Percentiles rank a stretch among this genome's conserved stretches.
These are phyloP conservation scores for Chymomyza costata DNA, from an alignment of 1,140 invertebrate genomes.

Conservation along the genomic window DNA sequence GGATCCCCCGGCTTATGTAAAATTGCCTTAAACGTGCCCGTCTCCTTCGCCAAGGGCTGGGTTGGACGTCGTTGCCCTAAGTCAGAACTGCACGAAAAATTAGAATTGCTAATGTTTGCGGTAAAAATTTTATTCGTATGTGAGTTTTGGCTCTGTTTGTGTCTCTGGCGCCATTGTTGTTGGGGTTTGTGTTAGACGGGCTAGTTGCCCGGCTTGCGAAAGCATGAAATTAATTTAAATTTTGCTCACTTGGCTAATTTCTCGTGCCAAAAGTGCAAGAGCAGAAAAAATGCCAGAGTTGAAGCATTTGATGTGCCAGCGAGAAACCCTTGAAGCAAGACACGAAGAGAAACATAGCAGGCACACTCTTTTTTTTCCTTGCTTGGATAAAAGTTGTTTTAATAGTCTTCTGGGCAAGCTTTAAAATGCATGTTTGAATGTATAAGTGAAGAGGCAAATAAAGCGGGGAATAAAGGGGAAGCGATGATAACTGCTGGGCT, in stretches of 20 bases:
- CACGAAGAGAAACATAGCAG: background rate
- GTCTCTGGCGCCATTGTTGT: background rate
- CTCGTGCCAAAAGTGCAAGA: slow-evolving; percentile 40
- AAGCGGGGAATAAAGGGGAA: slow-evolving; percentile 33
- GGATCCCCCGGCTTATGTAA: too few species aligned
- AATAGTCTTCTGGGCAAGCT: slow-evolving; percentile 55
- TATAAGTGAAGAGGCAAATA: too few species aligned
- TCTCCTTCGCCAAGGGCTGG: too few species aligned
- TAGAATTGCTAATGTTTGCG: slow-evolving; percentile 63
- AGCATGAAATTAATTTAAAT: slow-evolving; percentile 65
- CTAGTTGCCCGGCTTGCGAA: slow-evolving; percentile 52
- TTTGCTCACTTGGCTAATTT: slow-evolving; percentile 64
- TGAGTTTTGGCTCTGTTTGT: slow-evolving; percentile 23
- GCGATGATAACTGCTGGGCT: slow-evolving; percentile 16
- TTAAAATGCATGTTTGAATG: slow-evolving; percentile 42
- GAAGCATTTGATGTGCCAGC: slow-evolving; percentile 4
- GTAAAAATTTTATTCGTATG: slow-evolving; percentile 46
- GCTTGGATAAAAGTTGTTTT: slow-evolving; percentile 57
- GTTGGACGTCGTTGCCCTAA: slow-evolving; percentile 14
- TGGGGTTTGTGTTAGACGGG: slow-evolving; percentile 38
- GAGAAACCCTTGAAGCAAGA: slow-evolving; percentile 1
- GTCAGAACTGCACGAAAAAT: slow-evolving; percentile 54
- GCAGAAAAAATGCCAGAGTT: slow-evolving; percentile 8
- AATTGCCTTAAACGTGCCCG: too few species aligned
- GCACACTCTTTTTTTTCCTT: slow-evolving; percentile 13